Evolutionary conservation across 2,888 invertebrate species (phyloP).

Genomic region (Sminthurides aquaticus): DNA sequence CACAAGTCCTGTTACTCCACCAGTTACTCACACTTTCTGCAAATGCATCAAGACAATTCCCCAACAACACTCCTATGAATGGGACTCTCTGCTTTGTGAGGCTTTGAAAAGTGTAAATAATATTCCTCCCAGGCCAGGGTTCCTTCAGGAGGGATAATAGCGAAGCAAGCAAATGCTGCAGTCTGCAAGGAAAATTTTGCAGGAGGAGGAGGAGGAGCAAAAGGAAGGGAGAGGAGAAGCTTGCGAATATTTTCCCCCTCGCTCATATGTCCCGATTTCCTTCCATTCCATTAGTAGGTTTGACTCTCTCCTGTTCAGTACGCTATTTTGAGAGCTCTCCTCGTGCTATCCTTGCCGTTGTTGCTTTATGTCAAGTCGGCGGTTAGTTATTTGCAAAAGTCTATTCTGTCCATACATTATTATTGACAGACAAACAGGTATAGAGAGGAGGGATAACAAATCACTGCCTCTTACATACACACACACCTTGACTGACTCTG

Average conservation of each 20-base stretch:
- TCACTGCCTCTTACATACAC: background rate
- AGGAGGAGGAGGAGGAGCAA: background rate
- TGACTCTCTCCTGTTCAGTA: background rate
- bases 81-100: too few species aligned
- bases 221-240: background rate
- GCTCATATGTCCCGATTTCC: background rate
- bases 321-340: background rate
- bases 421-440: background rate
- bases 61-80: too few species aligned
- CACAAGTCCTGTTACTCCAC: too few species aligned
- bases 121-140: too few species aligned
- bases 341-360: too few species aligned
- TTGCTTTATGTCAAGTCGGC: too few species aligned
- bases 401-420: background rate
- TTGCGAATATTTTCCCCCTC: background rate
- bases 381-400: too few species aligned
- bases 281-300: background rate
- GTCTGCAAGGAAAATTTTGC: too few species aligned
- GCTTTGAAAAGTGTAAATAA: too few species aligned
- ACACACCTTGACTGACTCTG: background rate
- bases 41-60: too few species aligned
- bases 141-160: too few species aligned
- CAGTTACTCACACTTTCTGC: too few species aligned
- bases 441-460: background rate
- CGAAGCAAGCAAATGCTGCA: background rate